Evolutionary conservation across 2,888 invertebrate species (phyloP).

Genomic region (Lottia gigantea): DNA sequence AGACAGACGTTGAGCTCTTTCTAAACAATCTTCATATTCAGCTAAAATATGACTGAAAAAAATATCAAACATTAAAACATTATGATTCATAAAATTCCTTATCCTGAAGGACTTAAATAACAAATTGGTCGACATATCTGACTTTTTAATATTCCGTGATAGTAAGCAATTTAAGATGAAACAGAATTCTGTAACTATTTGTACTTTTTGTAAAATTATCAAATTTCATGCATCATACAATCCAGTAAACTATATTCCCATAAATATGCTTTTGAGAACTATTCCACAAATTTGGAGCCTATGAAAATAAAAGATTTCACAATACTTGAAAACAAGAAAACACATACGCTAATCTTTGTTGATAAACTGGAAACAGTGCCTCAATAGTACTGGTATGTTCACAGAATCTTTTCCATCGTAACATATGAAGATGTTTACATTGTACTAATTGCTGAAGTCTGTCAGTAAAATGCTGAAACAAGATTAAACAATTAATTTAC

Average conservation of each 20-base stretch:
- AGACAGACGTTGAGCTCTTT: slow-evolving; percentile 59
- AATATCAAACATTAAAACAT: no score
- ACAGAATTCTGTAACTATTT: no score
- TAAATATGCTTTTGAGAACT: no score
- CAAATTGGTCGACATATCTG: no score
- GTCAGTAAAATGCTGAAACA: slow-evolving; percentile 61
- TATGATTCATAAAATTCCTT: background rate
- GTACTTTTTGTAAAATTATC: no score
- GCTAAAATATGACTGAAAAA: slow-evolving; percentile 58
- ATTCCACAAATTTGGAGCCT: no score
- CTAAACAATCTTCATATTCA: slow-evolving; percentile 65
- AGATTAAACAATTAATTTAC: background rate
- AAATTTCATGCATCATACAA: no score
- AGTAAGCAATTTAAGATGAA: no score
- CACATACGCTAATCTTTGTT: slow-evolving; percentile 60
- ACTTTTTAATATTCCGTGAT: no score
- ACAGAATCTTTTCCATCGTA: slow-evolving; percentile 67
- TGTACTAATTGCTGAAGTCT: slow-evolving; percentile 63
- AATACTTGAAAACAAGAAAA: background rate
- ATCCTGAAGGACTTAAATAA: no score
- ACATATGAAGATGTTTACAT: slow-evolving; percentile 64
- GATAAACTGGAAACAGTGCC: slow-evolving; percentile 59
- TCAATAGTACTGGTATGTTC: slow-evolving; percentile 64
- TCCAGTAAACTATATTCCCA: no score
- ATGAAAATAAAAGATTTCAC: no score